Evolutionary conservation across 2,888 invertebrate genomes (phyloP).

Genomic region (Torymus texanus): DNA sequence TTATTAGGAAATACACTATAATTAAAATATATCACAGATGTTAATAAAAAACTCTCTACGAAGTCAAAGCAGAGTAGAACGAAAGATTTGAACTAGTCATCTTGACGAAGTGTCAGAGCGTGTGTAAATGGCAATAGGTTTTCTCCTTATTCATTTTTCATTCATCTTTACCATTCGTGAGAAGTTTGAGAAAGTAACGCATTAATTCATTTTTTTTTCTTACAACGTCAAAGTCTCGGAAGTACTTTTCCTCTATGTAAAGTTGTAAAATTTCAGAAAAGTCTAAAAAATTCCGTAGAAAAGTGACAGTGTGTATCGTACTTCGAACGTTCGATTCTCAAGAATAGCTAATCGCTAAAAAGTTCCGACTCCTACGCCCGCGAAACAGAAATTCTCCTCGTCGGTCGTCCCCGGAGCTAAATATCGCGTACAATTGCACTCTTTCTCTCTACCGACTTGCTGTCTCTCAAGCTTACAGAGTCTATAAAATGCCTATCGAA

Average conservation of each 20-base stretch:
- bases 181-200: slow-evolving; percentile 37
- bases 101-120: slow-evolving; percentile 56
- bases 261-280: slow-evolving; percentile 57
- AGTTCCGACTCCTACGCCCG: slow-evolving; percentile 3
- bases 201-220: neutral
- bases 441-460: neutral
- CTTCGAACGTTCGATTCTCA: slow-evolving; percentile 24
- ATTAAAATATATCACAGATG: slow-evolving; percentile 74
- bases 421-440: neutral
- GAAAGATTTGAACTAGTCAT: slow-evolving; percentile 58
- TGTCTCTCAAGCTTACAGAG: slow-evolving; percentile 3
- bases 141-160: slow-evolving; percentile 3
- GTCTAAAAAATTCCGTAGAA: slow-evolving; percentile 55
- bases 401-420: neutral
- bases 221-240: slow-evolving; percentile 56
- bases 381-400: slow-evolving; percentile 13
- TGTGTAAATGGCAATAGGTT: slow-evolving; percentile 55
- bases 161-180: slow-evolving; percentile 1
- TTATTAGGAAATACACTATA: slow-evolving; percentile 69
- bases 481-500: slow-evolving; percentile 16
- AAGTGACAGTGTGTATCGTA: slow-evolving; percentile 51
- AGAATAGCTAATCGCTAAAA: slow-evolving; percentile 11
- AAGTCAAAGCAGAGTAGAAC: slow-evolving; percentile 65
- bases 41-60: slow-evolving; percentile 70
- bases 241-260: slow-evolving; percentile 54